Base-by-base conservation (phyloP, 2,888 invertebrate species). In the Endotricha flammealis region DNA sequence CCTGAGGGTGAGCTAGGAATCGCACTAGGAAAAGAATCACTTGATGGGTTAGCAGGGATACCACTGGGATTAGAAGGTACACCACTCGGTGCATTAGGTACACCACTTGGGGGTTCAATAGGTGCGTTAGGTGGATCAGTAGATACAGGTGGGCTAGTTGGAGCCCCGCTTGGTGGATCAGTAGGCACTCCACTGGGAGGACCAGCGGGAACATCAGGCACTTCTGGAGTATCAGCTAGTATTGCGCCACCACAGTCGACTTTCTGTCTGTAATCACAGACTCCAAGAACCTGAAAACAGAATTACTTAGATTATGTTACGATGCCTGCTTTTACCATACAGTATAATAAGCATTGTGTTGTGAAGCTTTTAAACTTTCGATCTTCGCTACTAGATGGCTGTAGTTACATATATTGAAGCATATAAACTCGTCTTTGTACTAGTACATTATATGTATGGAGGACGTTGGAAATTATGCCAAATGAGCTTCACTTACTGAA, bases 231-330 rank as follows among this genome's bases (percentile, higher is more conserved):
- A 1, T 17, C 12, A 14, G 29, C 4, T 8, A 39, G 23, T 5
- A 40, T 24, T 3, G 40, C 35, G 31, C 43, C 53, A 50, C 91
- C 53, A 50, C 91, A 92, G 54, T 90, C 87, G 0, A 91, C 91
- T 36, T 87, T 81, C 29, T 87, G 69, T 0, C 86, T 79, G 49
- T 90, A 92, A 60, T 92, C 92, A 47, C 92, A 92, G 10, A 91
- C 87, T 16, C 90, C 90, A 3, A 90, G 66, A 32, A 77, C 71
- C 91, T 91, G 69, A 39, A 87, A 83, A 38, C 16, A 32, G 30
- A 34, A 4, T 27, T 22, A n/a, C n/a, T 20, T 20, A 20, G 2
- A 20, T n/a, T n/a, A n/a, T n/a, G n/a, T n/a, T n/a, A n/a, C n/a
- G n/a, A n/a, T n/a, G n/a, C n/a, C n/a, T n/a, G n/a, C n/a, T n/a